phyloP scores from a whole-genome alignment of 2,797 vertebrate genomes.

The Pelochelys cantorii region DNA sequence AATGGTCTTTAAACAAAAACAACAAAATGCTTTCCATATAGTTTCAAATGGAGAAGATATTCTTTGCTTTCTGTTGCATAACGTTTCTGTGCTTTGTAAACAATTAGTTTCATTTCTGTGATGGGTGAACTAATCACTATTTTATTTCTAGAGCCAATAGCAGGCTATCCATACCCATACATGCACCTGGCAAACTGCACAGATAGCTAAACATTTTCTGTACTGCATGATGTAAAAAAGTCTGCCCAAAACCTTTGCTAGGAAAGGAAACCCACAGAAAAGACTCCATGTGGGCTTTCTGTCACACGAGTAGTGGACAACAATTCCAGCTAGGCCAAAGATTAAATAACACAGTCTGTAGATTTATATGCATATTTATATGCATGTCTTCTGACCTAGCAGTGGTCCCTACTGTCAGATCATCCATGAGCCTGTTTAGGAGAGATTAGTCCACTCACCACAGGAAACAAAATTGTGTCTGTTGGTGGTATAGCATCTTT shows the following conservation, averaged over 20 bases:
- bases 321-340: background rate
- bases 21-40: background rate
- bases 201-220: background rate
- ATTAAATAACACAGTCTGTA: background rate
- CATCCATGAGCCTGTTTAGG: fast-evolving
- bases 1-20: slow-evolving; percentile 54
- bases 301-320: background rate
- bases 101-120: slow-evolving; percentile 27
- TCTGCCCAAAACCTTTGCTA: background rate
- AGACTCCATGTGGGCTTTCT: background rate
- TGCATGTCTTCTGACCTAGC: background rate
- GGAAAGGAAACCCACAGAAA: background rate
- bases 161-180: background rate
- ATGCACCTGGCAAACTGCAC: background rate
- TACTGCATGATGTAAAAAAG: background rate
- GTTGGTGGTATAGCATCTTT: background rate
- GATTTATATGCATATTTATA: background rate
- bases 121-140: background rate
- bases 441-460: background rate
- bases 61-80: background rate
- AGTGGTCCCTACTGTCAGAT: background rate
- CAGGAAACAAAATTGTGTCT: background rate
- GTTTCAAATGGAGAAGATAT: slow-evolving; percentile 31
- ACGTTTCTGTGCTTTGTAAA: background rate
- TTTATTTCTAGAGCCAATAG: background rate